Conservation (phyloP, 2,113 vertebrate genomes). For the Pygoscelis antarcticus region DNA sequence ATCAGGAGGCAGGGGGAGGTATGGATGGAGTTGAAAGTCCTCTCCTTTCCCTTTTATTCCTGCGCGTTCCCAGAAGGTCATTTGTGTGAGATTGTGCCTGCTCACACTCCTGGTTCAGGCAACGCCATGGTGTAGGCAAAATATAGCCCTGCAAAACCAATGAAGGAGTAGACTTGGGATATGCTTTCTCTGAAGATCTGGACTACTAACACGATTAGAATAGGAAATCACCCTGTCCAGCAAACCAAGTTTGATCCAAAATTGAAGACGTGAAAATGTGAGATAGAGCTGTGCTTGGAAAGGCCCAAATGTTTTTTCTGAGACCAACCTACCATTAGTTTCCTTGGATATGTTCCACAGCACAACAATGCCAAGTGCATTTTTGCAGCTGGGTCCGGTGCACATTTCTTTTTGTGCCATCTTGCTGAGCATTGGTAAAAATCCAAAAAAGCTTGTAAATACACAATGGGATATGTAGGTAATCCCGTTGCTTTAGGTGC, state of each 20-base stretch:
- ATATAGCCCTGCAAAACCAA: neutral
- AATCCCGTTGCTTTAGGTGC: constrained; percentile 17
- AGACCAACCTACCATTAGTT: neutral
- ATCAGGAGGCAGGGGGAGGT: neutral
- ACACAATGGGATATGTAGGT: neutral
- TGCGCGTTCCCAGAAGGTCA: neutral
- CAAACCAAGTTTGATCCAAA: neutral
- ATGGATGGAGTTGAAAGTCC: neutral
- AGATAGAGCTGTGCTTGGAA: neutral
- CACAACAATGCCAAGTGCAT: neutral
- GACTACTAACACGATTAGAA: neutral
- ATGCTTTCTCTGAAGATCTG: neutral
- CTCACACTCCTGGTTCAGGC: neutral
- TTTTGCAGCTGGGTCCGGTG: neutral
- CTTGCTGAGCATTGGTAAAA: neutral
- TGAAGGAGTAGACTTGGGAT: neutral
- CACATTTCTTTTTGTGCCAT: neutral
- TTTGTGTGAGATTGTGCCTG: neutral
- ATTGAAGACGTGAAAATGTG: neutral
- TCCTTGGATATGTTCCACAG: neutral
- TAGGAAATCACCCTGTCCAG: neutral
- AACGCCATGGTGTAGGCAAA: neutral
- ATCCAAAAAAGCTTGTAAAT: constrained; percentile 29
- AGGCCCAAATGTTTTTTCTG: neutral
- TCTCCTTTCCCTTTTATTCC: neutral